A percentile compares a stretch with the other conserved stretches of the same genome.
Conservation (phyloP, 2,797 vertebrate species). For the Poeciliopsis presidionis region DNA sequence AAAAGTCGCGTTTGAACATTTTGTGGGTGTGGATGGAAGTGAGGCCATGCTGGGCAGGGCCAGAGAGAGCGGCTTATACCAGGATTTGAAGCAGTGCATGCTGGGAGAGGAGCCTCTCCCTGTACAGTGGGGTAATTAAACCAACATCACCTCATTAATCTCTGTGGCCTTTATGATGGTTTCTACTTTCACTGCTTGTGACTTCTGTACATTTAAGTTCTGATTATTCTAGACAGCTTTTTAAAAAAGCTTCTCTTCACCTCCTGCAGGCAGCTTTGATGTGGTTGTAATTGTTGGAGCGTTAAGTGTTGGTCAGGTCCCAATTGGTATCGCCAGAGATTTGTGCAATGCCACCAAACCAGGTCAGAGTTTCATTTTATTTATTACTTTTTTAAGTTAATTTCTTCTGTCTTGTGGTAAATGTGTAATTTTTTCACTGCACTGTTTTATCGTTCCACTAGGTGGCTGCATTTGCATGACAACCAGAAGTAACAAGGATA, state of each 20-base stretch:
- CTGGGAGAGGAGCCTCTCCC: slow-evolving; percentile 84
- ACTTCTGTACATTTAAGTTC: too few relatives aligned
- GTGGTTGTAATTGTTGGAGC: slow-evolving; percentile 86
- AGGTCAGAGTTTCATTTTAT: slow-evolving; percentile 71
- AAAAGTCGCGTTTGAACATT: slow-evolving; percentile 80
- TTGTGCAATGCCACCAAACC: slow-evolving; percentile 84
- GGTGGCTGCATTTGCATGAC: slow-evolving; percentile 93
- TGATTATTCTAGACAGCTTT: background rate
- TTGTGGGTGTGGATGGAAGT: slow-evolving; percentile 91
- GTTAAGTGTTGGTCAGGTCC: slow-evolving; percentile 84
- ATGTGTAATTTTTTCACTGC: background rate
- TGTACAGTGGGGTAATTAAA: slow-evolving; percentile 77
- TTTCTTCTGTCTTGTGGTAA: background rate
- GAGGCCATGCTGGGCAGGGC: slow-evolving; percentile 85
- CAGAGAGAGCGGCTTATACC: slow-evolving; percentile 80
- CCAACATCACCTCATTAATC: slow-evolving; percentile 7
- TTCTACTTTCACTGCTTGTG: background rate
- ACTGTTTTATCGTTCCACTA: slow-evolving; percentile 48
- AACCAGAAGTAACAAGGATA: slow-evolving; percentile 83
- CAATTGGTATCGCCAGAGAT: slow-evolving; percentile 76
- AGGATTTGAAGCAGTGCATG: slow-evolving; percentile 76
- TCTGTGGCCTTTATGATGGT: background rate
- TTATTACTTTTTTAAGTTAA: background rate
- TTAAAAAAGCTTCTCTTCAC: background rate
- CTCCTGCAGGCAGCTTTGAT: slow-evolving; percentile 79